Base-by-base conservation (phyloP, 2,888 invertebrate species). In the Listrodromus nycthemerus region DNA sequence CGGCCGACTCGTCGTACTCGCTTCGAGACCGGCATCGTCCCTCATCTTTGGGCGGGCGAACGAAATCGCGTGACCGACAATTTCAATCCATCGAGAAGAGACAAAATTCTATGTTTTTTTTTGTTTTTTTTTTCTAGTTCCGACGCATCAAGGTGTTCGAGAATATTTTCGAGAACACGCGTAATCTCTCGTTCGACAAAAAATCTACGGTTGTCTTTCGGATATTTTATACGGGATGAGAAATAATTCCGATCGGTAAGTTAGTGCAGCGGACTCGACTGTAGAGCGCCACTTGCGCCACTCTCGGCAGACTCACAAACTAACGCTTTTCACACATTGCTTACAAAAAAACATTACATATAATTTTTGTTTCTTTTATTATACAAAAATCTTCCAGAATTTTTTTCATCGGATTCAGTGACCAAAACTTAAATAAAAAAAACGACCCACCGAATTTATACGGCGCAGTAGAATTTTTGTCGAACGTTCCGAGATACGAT, bases 1-100 rank as follows among this genome's bases (percentile, higher is more conserved):
- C 84, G 75, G 82, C 83, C 88, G 90, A 89, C 90, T 93, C 78
- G 85, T 80, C 90, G 92, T 91, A 91, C 92, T 90, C 90, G 92
- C 92, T 89, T 92, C 93, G 91, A 92, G 91, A 83, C 90, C 92
- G 75, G 78, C 85, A 85, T 83, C 87, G 79, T 84, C 84, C 70
- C 86, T 85, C 73, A 83, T 80, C 86, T 86, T 55, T n/a, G 27
- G 0, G 50, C 50, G 50, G n/a, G n/a, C 50, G 50, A 52, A 52
- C 19, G 21, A 19, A 21, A 52, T 19, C 21, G 19, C 21, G 52
- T 19, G 52, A 52, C 21, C 21, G 21, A 7, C 52, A 10, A 52
- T 52, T 52, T 19, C 52, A 21, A 52, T 19, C 21, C 24, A 63
- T 75, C 66, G 52, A 66, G 41, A 76, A 37, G 66, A 76, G 52